These are phyloP conservation scores for Phaedon cochleariae DNA, from an alignment of 2,888 invertebrate genomes.

Conservation along the genomic window DNA sequence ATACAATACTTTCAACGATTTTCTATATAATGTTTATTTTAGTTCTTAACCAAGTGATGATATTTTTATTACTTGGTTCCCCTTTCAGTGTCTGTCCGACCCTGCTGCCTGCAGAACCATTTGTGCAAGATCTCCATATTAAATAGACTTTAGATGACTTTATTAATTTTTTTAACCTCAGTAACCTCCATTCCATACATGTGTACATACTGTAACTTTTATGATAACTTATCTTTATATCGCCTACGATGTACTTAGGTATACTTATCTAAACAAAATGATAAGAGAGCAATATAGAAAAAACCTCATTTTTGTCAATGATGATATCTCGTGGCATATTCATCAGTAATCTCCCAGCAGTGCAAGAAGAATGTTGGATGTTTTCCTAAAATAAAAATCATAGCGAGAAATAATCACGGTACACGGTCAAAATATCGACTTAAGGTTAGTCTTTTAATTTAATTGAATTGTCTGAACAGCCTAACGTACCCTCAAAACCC, in stretches of 20 bases:
- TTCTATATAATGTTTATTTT: too few species aligned
- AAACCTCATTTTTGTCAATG: slow-evolving; percentile 22
- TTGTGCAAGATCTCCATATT: background rate
- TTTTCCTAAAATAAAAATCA: background rate
- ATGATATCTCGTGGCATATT: slow-evolving; percentile 9
- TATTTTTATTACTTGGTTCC: too few species aligned
- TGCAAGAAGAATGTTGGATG: background rate
- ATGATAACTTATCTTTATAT: slow-evolving; percentile 16
- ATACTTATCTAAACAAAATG: slow-evolving; percentile 33
- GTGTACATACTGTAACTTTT: slow-evolving; percentile 19
- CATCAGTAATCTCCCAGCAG: slow-evolving; percentile 24
- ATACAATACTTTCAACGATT: too few species aligned
- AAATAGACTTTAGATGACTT: slow-evolving; percentile 1
- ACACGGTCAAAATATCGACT: slow-evolving; percentile 1
- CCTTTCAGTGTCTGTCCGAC: too few species aligned
- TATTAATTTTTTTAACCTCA: slow-evolving; percentile 17
- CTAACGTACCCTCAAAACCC: too few species aligned
- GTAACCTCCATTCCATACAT: slow-evolving; percentile 26
- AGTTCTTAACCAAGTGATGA: too few species aligned
- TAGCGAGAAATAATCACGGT: background rate
- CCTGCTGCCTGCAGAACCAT: background rate
- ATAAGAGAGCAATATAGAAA: slow-evolving; percentile 27
- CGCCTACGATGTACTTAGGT: slow-evolving; percentile 27
- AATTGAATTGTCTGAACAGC: background rate
- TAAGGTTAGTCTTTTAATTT: background rate